Evolutionary conservation across 2,113 vertebrate genomes (phyloP).

Genomic region (Ctenomys sociabilis): DNA sequence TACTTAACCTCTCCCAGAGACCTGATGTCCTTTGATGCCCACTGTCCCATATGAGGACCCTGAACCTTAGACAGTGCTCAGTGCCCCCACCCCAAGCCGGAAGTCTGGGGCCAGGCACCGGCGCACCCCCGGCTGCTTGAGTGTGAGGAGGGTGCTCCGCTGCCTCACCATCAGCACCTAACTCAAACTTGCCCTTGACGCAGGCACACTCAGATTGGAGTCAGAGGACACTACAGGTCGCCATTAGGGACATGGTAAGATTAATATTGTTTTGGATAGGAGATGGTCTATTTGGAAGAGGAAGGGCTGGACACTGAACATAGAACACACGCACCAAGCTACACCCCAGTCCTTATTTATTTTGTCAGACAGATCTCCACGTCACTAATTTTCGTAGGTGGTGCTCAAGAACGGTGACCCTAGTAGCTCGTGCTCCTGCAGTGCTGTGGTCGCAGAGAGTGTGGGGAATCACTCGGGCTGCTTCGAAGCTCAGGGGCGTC

Average conservation of each 20-base stretch:
- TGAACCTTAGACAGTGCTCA: neutral
- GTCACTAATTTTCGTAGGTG: neutral
- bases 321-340: neutral
- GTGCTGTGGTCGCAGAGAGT: neutral
- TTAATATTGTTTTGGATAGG: neutral
- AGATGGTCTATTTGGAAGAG: neutral
- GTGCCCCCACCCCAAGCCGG: neutral
- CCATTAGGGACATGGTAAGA: neutral
- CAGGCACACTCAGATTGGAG: neutral
- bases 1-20: too few relatives aligned
- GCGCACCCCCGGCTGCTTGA: accelerated
- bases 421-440: neutral
- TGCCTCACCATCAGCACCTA: neutral
- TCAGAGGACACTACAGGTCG: neutral
- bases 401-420: neutral
- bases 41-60: neutral
- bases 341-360: neutral
- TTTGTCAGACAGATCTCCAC: neutral
- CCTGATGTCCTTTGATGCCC: neutral
- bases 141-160: accelerated
- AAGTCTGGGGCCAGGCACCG: neutral
- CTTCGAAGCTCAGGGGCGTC: too few relatives aligned
- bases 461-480: too few relatives aligned
- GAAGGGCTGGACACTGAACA: neutral
- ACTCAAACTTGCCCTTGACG: neutral